Evolutionary conservation across 2,888 invertebrate genomes (phyloP), one percentile per base, ranked within the genome.

Genomic region (Megaustenia siamemsis): DNA sequence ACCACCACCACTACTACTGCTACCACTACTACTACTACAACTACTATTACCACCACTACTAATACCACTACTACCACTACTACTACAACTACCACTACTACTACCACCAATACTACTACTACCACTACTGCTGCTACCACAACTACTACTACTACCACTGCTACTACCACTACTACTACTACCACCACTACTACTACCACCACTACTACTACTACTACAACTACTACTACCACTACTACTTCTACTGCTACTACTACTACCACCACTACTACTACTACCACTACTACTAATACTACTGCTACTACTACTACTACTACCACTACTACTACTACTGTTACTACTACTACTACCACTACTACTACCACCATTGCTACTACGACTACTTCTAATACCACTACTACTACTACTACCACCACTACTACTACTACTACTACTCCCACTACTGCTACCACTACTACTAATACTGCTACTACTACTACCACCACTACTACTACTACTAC

Each of bases 311-410:
- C 63, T n/a, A 63, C 63, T n/a, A 63, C 63, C 5, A 63, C 63
- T 63, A 63, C 63, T 63, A 28, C 28, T 63, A 63, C 4, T 63
- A 18, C 63, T 63, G 10, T 28, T 63, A 28, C 28, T 63, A 28
- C 63, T 63, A 63, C 63, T 63, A 63, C n/a, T 63, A 63, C 63
- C 10, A 63, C 28, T 63, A 63, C 63, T 63, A 63, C 63, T n/a
- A 63, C 63, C 12, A 10, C 56, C n/a, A 15, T n/a, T 56, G 18
- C 18, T 56, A n/a, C n/a, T n/a, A n/a, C n/a, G n/a, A n/a, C n/a
- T n/a, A n/a, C n/a, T n/a, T n/a, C n/a, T n/a, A n/a, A n/a, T n/a
- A n/a, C 63, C 10, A n/a, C 63, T 63, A 28, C 28, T 28, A 6
- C n/a, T 63, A 6, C 63, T 63, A 28, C 63, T 63, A 28, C 63